These are phyloP conservation scores for Rutpela maculata DNA, from an alignment of 2,888 invertebrate species.

Conservation along the genomic window DNA sequence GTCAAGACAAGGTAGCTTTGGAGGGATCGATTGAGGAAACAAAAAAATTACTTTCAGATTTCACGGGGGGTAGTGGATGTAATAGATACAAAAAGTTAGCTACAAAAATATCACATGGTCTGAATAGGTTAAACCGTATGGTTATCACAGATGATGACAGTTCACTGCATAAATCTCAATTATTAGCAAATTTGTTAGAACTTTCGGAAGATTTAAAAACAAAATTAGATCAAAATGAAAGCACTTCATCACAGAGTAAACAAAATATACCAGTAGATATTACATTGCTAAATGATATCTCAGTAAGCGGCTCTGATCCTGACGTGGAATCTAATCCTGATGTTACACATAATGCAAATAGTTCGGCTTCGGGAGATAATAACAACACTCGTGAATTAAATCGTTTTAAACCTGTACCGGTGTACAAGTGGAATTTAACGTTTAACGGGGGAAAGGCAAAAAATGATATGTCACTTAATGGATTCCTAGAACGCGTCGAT, in stretches of 20 bases:
- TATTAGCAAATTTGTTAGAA: not conserved
- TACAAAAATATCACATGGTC: not conserved
- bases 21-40: not conserved
- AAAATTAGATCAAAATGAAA: not conserved
- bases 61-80: not conserved
- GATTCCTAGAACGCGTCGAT: conserved; percentile 13
- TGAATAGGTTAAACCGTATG: not conserved
- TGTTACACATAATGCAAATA: not conserved
- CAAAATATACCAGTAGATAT: not conserved
- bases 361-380: not conserved
- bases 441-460: not conserved
- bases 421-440: too few relatives aligned
- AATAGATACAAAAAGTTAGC: not conserved
- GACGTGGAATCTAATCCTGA: not conserved
- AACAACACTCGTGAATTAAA: not conserved
- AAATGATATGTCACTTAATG: not conserved
- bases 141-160: not conserved
- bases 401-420: too few relatives aligned
- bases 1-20: not conserved
- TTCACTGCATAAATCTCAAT: not conserved
- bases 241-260: not conserved
- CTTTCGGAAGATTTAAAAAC: not conserved
- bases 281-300: not conserved
- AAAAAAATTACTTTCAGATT: not conserved
- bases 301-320: not conserved